Evolutionary conservation across 1,140 invertebrate species (phyloP), one percentile per base, ranked within the genome.

Genomic region (Rhopalosiphum padi): DNA sequence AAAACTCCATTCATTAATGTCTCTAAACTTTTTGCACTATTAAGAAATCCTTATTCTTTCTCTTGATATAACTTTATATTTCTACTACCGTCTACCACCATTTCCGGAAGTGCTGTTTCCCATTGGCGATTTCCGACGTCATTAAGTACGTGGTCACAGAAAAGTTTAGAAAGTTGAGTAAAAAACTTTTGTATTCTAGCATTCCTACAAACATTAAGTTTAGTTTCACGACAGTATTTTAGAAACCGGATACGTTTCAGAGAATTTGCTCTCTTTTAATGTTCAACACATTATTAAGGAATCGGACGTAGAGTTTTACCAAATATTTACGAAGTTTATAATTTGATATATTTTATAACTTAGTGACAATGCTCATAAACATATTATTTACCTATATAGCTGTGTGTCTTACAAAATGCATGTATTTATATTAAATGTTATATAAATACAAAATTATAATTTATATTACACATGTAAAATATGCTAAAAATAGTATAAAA

Each of bases 241-340:
- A 90, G 89, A 55, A 68, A 90, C 89, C 89, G 55, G 53, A 90
- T 68, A 90, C 55, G 35, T 43, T 90, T 60, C 41, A 90, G 37
- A 90, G 15, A 90, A 90, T 43, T 68, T 68, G n/a, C 23, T 43
- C 35, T 41, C 5, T 35, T 35, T 88, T 35, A 23, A 60, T 43
- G 55, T 68, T 8, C 18, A 90, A 90, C 89, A 43, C 37, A 60
- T 43, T 30, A 43, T 90, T 37, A 55, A 37, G 3, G 11, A 55
- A 53, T 89, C 88, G 23, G 51, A 89, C 35, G 46, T 25, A 37
- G 21, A 53, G 9, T 89, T 41, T 15, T 55, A 89, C 23, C 43
- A 55, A 55, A 51, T 89, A 89, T 89, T n/a, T 87, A 89, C 30
- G 48, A 55, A 9, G 22, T 85, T 43, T 87, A 48, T 87, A 48